Evolutionary conservation across 2,888 invertebrate genomes (phyloP).

Genomic region (Tethea ocularis): DNA sequence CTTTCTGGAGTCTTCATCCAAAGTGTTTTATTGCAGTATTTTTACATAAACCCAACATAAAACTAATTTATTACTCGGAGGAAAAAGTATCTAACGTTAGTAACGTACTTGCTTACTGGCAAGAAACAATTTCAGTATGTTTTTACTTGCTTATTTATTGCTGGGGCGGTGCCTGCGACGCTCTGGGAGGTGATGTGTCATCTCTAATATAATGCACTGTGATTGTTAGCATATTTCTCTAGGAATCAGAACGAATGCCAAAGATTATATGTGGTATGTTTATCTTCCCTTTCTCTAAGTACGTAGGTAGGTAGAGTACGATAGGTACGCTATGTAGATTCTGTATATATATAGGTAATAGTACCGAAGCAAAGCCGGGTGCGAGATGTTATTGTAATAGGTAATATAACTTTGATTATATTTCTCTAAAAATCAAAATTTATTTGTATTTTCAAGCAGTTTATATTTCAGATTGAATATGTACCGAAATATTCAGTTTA

Average conservation of each 20-base stretch:
- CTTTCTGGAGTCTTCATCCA: slow-evolving; percentile 48
- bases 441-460: too few relatives aligned
- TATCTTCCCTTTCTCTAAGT: background rate
- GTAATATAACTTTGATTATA: too few relatives aligned
- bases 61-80: slow-evolving; percentile 61
- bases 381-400: too few relatives aligned
- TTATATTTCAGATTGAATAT: too few relatives aligned
- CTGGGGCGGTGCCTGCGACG: background rate
- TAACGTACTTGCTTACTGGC: slow-evolving; percentile 11
- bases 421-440: too few relatives aligned
- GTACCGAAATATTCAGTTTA: too few relatives aligned
- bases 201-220: slow-evolving; percentile 4
- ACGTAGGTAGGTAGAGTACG: too few relatives aligned
- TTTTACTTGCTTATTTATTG: slow-evolving; percentile 14
- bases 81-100: slow-evolving; percentile 25
- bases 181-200: slow-evolving; percentile 6
- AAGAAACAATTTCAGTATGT: slow-evolving; percentile 20
- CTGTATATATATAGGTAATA: too few relatives aligned
- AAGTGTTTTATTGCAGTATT: slow-evolving; percentile 63
- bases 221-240: background rate
- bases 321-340: too few relatives aligned
- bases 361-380: too few relatives aligned
- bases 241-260: background rate
- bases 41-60: slow-evolving; percentile 71
- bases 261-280: background rate